Conservation (phyloP, 2,888 invertebrate species). For the Notodonta ziczac region DNA sequence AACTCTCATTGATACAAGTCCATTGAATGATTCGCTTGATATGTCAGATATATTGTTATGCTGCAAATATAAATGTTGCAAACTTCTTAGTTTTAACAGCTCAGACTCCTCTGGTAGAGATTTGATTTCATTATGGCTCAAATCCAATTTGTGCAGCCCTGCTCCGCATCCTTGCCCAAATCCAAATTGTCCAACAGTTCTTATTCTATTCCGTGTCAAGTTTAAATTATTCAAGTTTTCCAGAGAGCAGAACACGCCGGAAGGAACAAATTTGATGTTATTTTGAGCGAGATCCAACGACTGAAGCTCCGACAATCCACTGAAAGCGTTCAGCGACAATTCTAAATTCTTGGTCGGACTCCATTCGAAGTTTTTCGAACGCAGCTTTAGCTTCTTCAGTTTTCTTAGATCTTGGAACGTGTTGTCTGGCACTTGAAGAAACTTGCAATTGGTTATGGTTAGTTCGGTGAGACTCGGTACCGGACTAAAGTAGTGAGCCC, state of each 20-base stretch:
- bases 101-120: constrained; percentile 90
- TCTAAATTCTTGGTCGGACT: constrained; percentile 90
- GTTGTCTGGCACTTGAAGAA: constrained; percentile 89
- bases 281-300: constrained; percentile 92
- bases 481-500: constrained; percentile 88
- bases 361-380: constrained; percentile 93
- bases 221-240: constrained; percentile 92
- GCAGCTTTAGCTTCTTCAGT: constrained; percentile 90
- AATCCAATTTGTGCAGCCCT: constrained; percentile 90
- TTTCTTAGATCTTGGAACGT: constrained; percentile 92
- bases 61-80: constrained; percentile 92
- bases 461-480: constrained; percentile 90
- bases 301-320: constrained; percentile 91
- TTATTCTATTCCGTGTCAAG: constrained; percentile 93
- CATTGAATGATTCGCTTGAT: constrained; percentile 91
- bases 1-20: constrained; percentile 90
- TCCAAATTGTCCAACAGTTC: constrained; percentile 90
- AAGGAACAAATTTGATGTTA: constrained; percentile 92
- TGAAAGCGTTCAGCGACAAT: constrained; percentile 88
- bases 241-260: constrained; percentile 91
- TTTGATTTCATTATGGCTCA: constrained; percentile 92
- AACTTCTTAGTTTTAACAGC: constrained; percentile 89
- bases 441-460: constrained; percentile 91
- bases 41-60: constrained; percentile 93
- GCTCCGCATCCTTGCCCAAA: constrained; percentile 87